phyloP scores from a whole-genome alignment of 2,113 vertebrate species.

The Pseudonaja textilis region DNA sequence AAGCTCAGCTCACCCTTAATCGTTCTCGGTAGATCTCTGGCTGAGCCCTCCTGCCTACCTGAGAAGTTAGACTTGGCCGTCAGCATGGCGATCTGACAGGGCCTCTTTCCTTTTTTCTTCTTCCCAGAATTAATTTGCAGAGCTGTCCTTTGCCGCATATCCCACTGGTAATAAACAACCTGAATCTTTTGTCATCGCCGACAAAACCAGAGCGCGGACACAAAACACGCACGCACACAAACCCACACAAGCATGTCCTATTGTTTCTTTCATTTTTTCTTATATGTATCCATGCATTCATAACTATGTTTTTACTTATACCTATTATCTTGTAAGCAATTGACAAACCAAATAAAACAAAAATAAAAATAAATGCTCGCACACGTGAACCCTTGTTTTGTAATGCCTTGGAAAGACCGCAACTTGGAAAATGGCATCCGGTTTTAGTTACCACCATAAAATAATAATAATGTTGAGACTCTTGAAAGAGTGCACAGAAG shows the following conservation, averaged over 20 bases:
- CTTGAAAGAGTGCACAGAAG: too few relatives aligned
- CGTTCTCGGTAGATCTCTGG: not conserved
- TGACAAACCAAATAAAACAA: too few relatives aligned
- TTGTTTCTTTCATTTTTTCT: too few relatives aligned
- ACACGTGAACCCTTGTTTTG: too few relatives aligned
- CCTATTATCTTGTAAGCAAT: too few relatives aligned
- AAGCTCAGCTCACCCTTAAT: not conserved
- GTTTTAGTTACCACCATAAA: too few relatives aligned
- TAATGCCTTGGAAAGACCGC: too few relatives aligned
- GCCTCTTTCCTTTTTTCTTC: not conserved
- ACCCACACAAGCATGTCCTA: not conserved
- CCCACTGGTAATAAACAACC: not conserved
- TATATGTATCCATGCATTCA: too few relatives aligned
- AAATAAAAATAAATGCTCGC: too few relatives aligned
- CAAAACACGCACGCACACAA: not conserved
- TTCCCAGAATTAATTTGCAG: not conserved
- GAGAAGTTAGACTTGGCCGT: accelerated
- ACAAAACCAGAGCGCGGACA: not conserved
- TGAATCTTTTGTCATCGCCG: accelerated
- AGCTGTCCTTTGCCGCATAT: not conserved
- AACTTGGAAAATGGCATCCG: too few relatives aligned
- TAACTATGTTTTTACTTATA: too few relatives aligned
- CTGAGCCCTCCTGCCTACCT: not conserved
- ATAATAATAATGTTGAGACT: too few relatives aligned
- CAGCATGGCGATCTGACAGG: not conserved